Percentiles rank a stretch among this genome's conserved stretches.
These are phyloP conservation scores for Conus canariensis DNA, from an alignment of 2,888 invertebrate genomes.

Conservation along the genomic window DNA sequence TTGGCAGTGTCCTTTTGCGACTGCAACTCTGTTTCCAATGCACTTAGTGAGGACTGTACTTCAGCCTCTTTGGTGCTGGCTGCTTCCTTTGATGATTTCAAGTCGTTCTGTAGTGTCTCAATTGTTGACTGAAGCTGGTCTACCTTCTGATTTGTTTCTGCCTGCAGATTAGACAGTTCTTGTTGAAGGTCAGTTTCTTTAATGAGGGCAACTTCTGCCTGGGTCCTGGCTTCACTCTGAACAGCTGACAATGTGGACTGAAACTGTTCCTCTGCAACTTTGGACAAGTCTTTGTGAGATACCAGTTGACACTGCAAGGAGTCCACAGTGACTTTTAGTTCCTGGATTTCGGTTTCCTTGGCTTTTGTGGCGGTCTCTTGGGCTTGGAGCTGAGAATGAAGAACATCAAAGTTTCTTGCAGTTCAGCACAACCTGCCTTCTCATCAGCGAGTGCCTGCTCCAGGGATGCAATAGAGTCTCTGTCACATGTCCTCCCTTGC, in stretches of 20 bases:
- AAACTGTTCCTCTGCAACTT: conserved; percentile 31
- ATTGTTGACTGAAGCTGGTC: not conserved
- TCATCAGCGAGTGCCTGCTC: conserved; percentile 33
- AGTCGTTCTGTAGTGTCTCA: conserved; percentile 2
- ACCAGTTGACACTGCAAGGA: conserved; percentile 33
- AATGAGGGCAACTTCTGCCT: conserved; percentile 7
- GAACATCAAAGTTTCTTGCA: conserved; percentile 19
- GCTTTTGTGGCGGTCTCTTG: not conserved
- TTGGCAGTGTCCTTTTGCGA: conserved; percentile 10
- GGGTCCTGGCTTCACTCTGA: conserved; percentile 45
- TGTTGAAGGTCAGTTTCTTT: conserved; percentile 29
- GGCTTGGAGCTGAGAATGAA: conserved; percentile 32
- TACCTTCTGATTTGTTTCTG: not conserved
- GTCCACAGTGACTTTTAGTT: not conserved
- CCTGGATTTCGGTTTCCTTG: conserved; percentile 39
- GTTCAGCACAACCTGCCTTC: conserved; percentile 24
- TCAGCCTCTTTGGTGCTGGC: conserved; percentile 37
- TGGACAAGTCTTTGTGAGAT: conserved; percentile 7
- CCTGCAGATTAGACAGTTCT: not conserved
- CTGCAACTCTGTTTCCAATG: conserved; percentile 34
- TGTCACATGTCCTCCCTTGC: conserved; percentile 12
- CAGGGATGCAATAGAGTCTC: not conserved
- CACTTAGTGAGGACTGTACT: conserved; percentile 41
- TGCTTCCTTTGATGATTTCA: conserved; percentile 4
- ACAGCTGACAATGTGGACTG: conserved; percentile 18